Evolutionary conservation across 2,113 vertebrate genomes (phyloP), one percentile per base, ranked within the genome.

Genomic region (Spheniscus mendiculus): DNA sequence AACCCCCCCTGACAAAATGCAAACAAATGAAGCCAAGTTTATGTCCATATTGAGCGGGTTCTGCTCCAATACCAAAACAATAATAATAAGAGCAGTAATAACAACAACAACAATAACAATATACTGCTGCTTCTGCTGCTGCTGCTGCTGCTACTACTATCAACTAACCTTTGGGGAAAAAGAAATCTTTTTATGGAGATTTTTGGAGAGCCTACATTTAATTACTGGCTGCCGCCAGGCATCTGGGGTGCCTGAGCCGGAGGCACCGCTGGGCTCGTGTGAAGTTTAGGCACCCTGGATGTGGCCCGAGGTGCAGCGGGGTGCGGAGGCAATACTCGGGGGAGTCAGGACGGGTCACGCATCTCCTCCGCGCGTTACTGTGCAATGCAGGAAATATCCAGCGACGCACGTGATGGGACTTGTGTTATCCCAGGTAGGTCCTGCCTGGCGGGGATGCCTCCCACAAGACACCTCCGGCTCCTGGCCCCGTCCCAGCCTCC

Each of bases 331-430:
- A 53, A 40, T 13, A n/a, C 6, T 49, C 1, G 0, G 6, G 59
- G 19, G 29, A 11, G 12, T 12, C 45, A 6, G 56, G 73, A 89
- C 0, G 15, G 32, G 12, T 47, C 52, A 22, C 1, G 0, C 11
- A 11, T 14, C 34, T 30, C 63, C 40, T 26, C 63, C 2, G 0
- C 7, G 4, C 7, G 4, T 23, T 30, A 17, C 58, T 29, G 8
- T 47, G 67, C 36, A 38, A 49, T 2, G 16, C 26, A 21, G 14
- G 40, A 22, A 61, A 45, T 15, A 26, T 1, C 45, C 58, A 42
- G 8, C 38, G 4, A 3, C 0, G 12, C 3, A 3, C 2, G 1
- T 22, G 62, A 8, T 4, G 13, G 53, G 67, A 25, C 26, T n/a
- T 0, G 7, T 9, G 40, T 10, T 55, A 10, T 11, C 53, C 30